A percentile compares a stretch with the other conserved stretches of the same genome.
These are phyloP conservation scores for Hypercompe scribonia DNA, from an alignment of 2,888 invertebrate species.

Conservation along the genomic window DNA sequence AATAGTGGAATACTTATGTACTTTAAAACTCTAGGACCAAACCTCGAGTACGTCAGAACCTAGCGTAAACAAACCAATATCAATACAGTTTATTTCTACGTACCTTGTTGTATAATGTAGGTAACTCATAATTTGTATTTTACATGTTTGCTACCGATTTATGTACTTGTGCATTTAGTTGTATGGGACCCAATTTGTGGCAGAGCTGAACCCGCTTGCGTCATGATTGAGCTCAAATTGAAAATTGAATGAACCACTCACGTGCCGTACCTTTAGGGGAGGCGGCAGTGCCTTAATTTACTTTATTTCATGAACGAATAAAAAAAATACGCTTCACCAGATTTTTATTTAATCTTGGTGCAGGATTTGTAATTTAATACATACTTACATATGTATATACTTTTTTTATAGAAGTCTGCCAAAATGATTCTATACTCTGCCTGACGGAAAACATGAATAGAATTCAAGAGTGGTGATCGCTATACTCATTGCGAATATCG, in stretches of 20 bases:
- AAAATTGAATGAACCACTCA: constrained; percentile 60
- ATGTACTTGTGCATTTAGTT: constrained; percentile 31
- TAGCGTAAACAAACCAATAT: neutral
- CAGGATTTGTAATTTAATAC: constrained; percentile 20
- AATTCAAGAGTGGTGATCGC: too few relatives aligned
- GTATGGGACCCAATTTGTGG: constrained; percentile 54
- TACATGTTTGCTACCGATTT: constrained; percentile 10
- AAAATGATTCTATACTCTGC: too few relatives aligned
- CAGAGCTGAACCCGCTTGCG: constrained; percentile 50
- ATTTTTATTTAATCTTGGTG: constrained; percentile 12
- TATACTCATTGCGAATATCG: too few relatives aligned
- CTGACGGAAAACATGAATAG: too few relatives aligned
- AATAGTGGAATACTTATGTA: neutral
- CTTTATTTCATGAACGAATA: constrained; percentile 37
- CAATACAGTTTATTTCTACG: neutral
- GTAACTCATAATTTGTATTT: constrained; percentile 22
- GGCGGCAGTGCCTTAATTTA: constrained; percentile 29
- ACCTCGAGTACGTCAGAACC: neutral
- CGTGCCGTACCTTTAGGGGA: constrained; percentile 42
- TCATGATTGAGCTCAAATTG: constrained; percentile 65
- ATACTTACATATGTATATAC: too few relatives aligned
- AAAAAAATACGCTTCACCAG: neutral
- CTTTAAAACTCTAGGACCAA: neutral
- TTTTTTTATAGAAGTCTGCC: neutral
- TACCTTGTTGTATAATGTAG: constrained; percentile 16